Percentiles rank a stretch among this genome's conserved stretches.
Evolutionary conservation across 1,140 invertebrate species (phyloP).

Genomic region (Drosophila melanogaster): DNA sequence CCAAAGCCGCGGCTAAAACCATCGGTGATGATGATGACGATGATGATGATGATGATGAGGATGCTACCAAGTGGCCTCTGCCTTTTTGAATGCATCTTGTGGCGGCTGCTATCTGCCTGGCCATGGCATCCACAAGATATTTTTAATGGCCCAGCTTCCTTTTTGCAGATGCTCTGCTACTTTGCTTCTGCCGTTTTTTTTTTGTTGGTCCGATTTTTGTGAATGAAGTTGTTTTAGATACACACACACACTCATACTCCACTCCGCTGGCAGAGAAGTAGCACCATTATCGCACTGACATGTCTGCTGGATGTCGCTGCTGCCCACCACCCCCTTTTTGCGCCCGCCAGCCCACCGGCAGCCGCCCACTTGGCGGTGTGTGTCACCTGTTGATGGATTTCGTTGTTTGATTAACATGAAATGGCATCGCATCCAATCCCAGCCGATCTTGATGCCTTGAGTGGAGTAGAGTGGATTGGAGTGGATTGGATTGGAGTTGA

Average conservation of each 20-base stretch:
- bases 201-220: slow-evolving; percentile 76
- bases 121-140: slow-evolving; percentile 80
- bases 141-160: slow-evolving; percentile 82
- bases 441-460: slow-evolving; percentile 66
- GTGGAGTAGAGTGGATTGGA: slow-evolving; percentile 28
- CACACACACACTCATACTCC: slow-evolving; percentile 9
- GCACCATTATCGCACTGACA: slow-evolving; percentile 81
- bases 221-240: slow-evolving; percentile 79
- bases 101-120: slow-evolving; percentile 62
- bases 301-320: slow-evolving; percentile 70
- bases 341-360: slow-evolving; percentile 34
- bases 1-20: slow-evolving; percentile 16
- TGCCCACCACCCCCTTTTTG: slow-evolving; percentile 7
- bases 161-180: slow-evolving; percentile 51
- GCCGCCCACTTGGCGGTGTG: slow-evolving; percentile 52
- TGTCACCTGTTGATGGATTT: slow-evolving; percentile 83
- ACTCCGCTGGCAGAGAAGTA: slow-evolving; percentile 24
- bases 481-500: slow-evolving; percentile 34
- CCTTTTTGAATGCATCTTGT: slow-evolving; percentile 28
- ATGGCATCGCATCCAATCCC: slow-evolving; percentile 61
- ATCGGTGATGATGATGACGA: slow-evolving; percentile 24
- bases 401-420: slow-evolving; percentile 83
- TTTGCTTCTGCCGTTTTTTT: slow-evolving; percentile 20
- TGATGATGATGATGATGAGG: slow-evolving; percentile 14
- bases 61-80: slow-evolving; percentile 47